Conservation (phyloP, 2,797 vertebrate genomes). For the Amblyraja radiata region DNA sequence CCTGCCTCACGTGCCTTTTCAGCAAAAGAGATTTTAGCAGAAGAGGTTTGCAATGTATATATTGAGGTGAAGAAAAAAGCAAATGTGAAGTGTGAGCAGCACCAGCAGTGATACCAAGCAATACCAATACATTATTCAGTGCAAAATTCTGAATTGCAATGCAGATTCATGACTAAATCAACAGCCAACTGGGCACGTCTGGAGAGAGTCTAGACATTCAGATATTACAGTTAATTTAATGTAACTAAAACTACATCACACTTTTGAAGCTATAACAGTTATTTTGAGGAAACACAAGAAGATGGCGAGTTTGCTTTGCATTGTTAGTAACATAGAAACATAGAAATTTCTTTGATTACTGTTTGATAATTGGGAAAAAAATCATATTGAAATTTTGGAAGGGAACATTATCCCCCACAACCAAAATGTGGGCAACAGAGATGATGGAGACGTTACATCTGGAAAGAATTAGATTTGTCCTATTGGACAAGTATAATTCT, state of each 20-base stretch:
- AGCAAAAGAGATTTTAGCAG: background rate
- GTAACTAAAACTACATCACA: background rate
- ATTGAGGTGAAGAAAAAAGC: background rate
- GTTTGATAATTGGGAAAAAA: no score
- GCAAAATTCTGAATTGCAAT: background rate
- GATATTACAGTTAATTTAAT: slow-evolving; percentile 31
- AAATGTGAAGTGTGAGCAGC: background rate
- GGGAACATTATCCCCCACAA: no score
- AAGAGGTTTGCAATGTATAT: background rate
- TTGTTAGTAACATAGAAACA: background rate
- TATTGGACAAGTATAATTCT: no score
- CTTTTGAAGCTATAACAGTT: background rate
- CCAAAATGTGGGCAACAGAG: no score
- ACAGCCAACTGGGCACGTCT: slow-evolving; percentile 2
- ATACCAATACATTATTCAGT: slow-evolving; percentile 27
- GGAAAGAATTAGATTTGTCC: no score
- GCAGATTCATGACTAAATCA: slow-evolving; percentile 17
- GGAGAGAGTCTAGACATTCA: slow-evolving; percentile 22
- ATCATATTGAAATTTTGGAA: no score
- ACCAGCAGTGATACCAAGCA: background rate
- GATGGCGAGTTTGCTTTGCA: background rate
- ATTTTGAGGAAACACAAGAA: background rate
- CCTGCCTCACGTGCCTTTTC: background rate
- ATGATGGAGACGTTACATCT: no score
- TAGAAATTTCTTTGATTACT: no score